A percentile compares a stretch with the other conserved stretches of the same genome.
Conservation (phyloP, 2,113 vertebrate species). For the Cyanoderma ruficeps region DNA sequence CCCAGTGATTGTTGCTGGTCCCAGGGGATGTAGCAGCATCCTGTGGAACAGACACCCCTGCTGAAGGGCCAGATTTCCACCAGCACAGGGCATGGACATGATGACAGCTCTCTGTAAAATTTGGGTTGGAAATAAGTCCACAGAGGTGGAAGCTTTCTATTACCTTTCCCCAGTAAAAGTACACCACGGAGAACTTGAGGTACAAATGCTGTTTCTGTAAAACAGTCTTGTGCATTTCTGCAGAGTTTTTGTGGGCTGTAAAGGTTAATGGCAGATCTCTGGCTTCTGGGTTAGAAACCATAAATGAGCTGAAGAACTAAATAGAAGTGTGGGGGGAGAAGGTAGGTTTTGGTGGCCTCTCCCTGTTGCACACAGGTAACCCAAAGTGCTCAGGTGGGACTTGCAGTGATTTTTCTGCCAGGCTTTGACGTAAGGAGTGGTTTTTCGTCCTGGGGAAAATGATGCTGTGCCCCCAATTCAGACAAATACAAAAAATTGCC, state of each 20-base stretch:
- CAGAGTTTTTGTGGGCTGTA: not conserved
- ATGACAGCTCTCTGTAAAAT: not conserved
- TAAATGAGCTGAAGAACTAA: not conserved
- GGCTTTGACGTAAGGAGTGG: not conserved
- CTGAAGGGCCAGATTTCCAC: not conserved
- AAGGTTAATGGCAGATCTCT: not conserved
- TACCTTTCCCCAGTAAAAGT: not conserved
- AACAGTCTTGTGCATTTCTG: not conserved
- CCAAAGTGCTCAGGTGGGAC: accelerated
- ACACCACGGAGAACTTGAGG: not conserved
- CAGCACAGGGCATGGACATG: not conserved
- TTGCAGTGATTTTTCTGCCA: not conserved
- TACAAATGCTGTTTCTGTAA: not conserved
- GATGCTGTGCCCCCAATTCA: not conserved
- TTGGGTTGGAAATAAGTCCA: not conserved
- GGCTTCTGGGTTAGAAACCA: not conserved
- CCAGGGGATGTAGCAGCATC: not conserved
- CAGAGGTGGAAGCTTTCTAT: not conserved
- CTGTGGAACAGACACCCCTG: not conserved
- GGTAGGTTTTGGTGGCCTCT: not conserved
- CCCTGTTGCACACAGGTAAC: not conserved
- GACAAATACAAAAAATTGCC: constrained; percentile 35
- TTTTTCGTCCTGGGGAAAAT: not conserved
- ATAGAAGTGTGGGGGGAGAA: not conserved
- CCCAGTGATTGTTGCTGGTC: not conserved